Base-by-base conservation (phyloP, 2,888 invertebrate species). In the Amblyjoppa fuscipennis region DNA sequence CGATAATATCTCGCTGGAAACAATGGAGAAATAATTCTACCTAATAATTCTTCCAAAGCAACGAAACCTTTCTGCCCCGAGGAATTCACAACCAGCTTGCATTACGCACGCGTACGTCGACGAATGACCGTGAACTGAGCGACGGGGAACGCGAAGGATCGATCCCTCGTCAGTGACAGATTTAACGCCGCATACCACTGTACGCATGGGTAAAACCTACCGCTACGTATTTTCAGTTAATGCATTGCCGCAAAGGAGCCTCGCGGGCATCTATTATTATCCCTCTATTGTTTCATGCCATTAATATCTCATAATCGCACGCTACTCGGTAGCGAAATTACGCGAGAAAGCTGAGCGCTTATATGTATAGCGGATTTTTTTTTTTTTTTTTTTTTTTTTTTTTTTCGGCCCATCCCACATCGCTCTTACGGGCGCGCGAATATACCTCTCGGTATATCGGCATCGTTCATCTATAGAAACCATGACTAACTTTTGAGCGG, bases 231-330 rank as follows among this genome's bases (percentile, higher is more conserved):
- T 20, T 25, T n/a, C 41, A 68, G 49, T 53, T 6, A 45, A 61
- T 77, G 59, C 68, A 83, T 80, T 66, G 53, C 64, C 34, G 83
- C 68, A 51, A 73, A 83, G 74, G 25, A 79, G 66, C 74, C 68
- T 41, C 64, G 73, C 79, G 73, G 64, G 78, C 61, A 61, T 87
- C 85, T 88, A 88, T 87, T 85, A 88, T 88, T 88, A 88, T 83
- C 84, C 16, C 84, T 45, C 77, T 66, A 88, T 88, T 87, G 81
- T 87, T 85, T 75, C 64, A 83, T 31, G 41, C 64, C 13, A 71
- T 59, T 11, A 81, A 81, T 87, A 85, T 85, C 76, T 86, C 82
- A 80, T 84, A 59, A 87, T 73, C 84, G 69, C 70, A 38, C 49
- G 51, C 45, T 53, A 59, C 25, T 74, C 68, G 79, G 73, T 74